Evolutionary conservation across 2,888 invertebrate genomes (phyloP).

Genomic region (Nemotelus pantherinus): DNA sequence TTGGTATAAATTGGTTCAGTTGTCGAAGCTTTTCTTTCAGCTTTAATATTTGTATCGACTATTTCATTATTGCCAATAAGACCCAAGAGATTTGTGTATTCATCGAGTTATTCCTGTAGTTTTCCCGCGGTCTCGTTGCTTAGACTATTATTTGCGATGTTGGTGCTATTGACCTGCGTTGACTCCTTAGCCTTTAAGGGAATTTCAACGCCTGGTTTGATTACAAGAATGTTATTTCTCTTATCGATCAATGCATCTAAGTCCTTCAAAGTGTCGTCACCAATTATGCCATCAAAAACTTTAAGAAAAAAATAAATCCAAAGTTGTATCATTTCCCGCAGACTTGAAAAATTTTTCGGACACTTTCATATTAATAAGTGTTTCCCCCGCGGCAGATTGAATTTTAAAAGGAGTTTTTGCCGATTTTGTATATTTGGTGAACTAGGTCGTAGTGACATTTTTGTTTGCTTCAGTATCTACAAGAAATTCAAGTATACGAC

Average conservation of each 20-base stretch:
- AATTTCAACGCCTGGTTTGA: no score
- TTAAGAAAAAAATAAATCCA: background rate
- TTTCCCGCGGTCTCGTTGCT: no score
- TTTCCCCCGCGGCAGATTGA: constrained; percentile 28
- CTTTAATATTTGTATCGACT: no score
- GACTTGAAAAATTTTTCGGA: background rate
- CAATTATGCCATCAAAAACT: no score
- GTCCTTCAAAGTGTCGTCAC: background rate
- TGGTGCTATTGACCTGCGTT: background rate
- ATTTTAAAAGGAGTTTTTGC: constrained; percentile 16
- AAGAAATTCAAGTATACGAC: background rate
- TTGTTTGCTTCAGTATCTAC: background rate
- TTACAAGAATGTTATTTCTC: background rate
- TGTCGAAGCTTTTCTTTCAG: no score
- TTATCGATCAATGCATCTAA: background rate
- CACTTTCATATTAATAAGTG: background rate
- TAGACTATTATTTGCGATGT: no score
- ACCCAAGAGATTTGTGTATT: no score
- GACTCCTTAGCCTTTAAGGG: background rate
- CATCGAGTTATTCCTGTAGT: no score
- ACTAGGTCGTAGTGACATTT: constrained; percentile 15
- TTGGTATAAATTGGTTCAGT: no score
- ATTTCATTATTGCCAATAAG: no score
- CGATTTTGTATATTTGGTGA: background rate
- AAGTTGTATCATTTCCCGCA: background rate